Conservation (phyloP, 2,113 vertebrate genomes). For the Pelmatolapia mariae region DNA sequence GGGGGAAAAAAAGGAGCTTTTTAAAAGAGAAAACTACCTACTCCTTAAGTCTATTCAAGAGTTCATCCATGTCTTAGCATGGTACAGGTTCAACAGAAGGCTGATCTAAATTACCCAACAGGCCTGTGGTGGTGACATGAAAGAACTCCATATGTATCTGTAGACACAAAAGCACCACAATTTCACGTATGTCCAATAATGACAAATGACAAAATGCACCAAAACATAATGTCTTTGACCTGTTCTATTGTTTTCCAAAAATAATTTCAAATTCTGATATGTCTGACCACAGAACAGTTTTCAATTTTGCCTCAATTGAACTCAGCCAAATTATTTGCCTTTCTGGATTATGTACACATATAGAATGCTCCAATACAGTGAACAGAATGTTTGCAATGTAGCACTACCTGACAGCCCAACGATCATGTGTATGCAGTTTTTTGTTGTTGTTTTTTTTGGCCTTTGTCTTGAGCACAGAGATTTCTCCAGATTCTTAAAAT, state of each 20-base stretch:
- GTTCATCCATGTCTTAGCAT: neutral
- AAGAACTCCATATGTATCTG: too few relatives aligned
- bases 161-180: too few relatives aligned
- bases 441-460: neutral
- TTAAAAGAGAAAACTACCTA: neutral
- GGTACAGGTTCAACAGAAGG: too few relatives aligned
- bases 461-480: neutral
- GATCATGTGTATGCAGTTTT: neutral
- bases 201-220: too few relatives aligned
- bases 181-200: too few relatives aligned
- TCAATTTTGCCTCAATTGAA: neutral
- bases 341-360: neutral
- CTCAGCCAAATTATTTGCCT: accelerated
- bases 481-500: neutral
- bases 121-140: too few relatives aligned
- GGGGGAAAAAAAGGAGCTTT: accelerated
- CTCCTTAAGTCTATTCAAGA: neutral
- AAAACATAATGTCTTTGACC: neutral
- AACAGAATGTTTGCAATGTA: neutral
- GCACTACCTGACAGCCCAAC: neutral
- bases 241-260: neutral
- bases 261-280: neutral
- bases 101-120: too few relatives aligned
- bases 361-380: neutral
- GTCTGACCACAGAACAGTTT: neutral